These are phyloP conservation scores for Ruditapes philippinarum DNA, from an alignment of 1,140 invertebrate genomes.

Conservation along the genomic window DNA sequence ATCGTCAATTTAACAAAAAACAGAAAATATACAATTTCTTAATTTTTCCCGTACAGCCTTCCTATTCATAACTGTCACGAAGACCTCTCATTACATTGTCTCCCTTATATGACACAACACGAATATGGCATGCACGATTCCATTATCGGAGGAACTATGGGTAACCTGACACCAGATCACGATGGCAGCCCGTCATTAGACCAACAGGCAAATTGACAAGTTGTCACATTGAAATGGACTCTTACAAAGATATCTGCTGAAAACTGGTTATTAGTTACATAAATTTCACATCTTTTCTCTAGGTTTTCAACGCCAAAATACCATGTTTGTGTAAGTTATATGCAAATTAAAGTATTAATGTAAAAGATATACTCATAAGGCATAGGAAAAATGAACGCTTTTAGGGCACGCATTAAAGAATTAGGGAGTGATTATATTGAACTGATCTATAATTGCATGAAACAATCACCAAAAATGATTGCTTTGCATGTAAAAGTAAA, in stretches of 20 bases:
- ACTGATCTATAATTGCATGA: not conserved
- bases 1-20: too few species aligned
- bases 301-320: not conserved
- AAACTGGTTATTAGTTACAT: slow-evolving; percentile 29
- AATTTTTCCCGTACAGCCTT: not conserved
- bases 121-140: slow-evolving; percentile 29
- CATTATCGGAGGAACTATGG: slow-evolving; percentile 41
- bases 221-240: slow-evolving; percentile 53
- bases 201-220: slow-evolving; percentile 48
- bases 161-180: slow-evolving; percentile 29
- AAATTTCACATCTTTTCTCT: slow-evolving; percentile 39
- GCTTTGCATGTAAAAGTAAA: too few species aligned
- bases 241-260: not conserved
- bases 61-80: slow-evolving; percentile 14
- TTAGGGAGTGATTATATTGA: not conserved
- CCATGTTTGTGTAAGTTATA: slow-evolving; percentile 15
- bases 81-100: not conserved
- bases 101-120: slow-evolving; percentile 6
- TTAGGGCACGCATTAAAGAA: not conserved
- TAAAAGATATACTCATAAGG: not conserved
- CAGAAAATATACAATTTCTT: not conserved
- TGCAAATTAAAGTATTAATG: slow-evolving; percentile 34
- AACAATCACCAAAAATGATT: too few species aligned
- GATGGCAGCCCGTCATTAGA: slow-evolving; percentile 36
- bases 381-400: not conserved